Base-by-base conservation (phyloP, 92 coral and sea anemone genomes). In the Micromussa lordhowensis region DNA sequence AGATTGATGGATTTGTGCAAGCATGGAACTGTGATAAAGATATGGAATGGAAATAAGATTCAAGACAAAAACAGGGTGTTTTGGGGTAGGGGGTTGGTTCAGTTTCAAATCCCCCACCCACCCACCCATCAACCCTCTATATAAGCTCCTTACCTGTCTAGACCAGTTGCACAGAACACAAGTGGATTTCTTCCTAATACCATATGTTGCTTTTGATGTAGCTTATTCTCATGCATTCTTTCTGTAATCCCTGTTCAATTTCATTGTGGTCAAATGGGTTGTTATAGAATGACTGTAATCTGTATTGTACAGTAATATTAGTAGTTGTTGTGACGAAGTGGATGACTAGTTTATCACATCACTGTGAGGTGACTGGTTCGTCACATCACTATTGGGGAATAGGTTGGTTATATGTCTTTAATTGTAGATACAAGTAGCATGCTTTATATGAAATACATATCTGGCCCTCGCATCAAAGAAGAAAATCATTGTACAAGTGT, bases 281-380 rank as follows among this genome's bases (percentile, higher is more conserved):
- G 68, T 24, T 61, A 36, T 26, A 63, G 64, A 3, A 61, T 40
- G 85, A 13, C 70, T 63, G 75, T 63, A 36, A 64, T 64, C n/a
- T 59, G 69, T 64, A 81, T 61, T 81, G 85, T 81, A 66, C n/a
- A 81, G 85, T 58, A 61, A 80, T 80, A 80, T n/a, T n/a, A n/a
- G n/a, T 15, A 34, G 35, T n/a, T 26, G 55, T 17, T 12, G 38
- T 9, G n/a, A 63, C 12, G 1, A 12, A 48, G 54, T 16, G 1
- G 44, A 28, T 59, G 11, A 54, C 24, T 8, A 29, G 69, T 81
- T 81, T 38, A 15, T 17, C 34, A 28, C 48, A 64, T 53, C 11
- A 24, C 26, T 21, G 31, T 1, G 4, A n/a, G 36, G n/a, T 79
- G 7, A 51, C 21, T 8, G 49, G 69, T 81, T 81, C 38, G 26